Evolutionary conservation across 2,888 invertebrate species (phyloP), one percentile per base, ranked within the genome.

Genomic region (Tiphia femorata): DNA sequence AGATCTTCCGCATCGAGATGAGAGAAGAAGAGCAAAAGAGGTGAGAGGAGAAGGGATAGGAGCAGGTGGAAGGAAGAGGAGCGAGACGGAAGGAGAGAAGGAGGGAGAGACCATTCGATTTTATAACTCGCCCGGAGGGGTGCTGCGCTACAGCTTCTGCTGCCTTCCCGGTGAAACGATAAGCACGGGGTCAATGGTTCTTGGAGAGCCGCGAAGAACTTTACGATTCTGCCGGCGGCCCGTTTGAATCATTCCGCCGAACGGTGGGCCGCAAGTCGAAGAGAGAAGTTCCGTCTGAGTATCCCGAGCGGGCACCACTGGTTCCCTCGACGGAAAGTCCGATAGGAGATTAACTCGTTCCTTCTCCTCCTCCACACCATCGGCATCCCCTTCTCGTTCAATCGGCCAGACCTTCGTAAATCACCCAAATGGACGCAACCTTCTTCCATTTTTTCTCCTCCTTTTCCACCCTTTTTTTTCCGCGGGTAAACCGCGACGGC

Each of bases 111-210:
- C 53, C 62, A 63, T 63, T 63, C 61, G 62, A 63, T 63, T 63
- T 63, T 63, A 63, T 63, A 63, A 57, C 62, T 56, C 56, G 61
- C 60, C 54, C 30, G 50, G 44, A 60, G 60, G 60, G 60, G 30
- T 2, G 12, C 46, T n/a, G n/a, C n/a, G n/a, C n/a, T n/a, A n/a
- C n/a, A n/a, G n/a, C n/a, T n/a, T n/a, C n/a, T n/a, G n/a, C n/a
- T n/a, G 33, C 48, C 54, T 52, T n/a, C 25, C 44, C 29, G 41
- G 51, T 37, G 56, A 47, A 62, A 60, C 62, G 62, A 62, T 62
- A 62, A 62, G 61, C 61, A 52, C 62, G 44, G 46, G 61, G 61
- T 62, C 62, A 52, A 62, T 60, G 62, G 52, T 53, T 57, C 61
- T 57, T 61, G 49, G 56, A 61, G 56, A 40, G 62, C 56, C 43